Evolutionary conservation across 1,140 invertebrate genomes (phyloP), one percentile per base, ranked within the genome.

Genomic region (Drosophila nigromelanica): DNA sequence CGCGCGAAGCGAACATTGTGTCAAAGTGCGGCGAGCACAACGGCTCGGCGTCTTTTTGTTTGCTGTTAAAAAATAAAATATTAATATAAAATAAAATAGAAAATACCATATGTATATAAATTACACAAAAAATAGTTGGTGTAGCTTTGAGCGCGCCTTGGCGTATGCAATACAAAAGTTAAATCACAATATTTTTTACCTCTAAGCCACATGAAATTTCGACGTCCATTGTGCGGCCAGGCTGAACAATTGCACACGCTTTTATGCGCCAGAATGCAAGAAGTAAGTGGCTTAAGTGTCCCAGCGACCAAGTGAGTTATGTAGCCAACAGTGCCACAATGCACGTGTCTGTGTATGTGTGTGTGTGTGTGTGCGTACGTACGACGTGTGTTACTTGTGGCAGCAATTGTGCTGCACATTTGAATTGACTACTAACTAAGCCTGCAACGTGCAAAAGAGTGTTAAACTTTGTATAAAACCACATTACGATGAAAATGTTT

Each of bases 201-300:
- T 60, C 82, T 87, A 82, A 87, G 83, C 82, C 82, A 59, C 64
- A 89, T 89, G 83, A 82, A 74, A 79, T 70, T 78, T 70, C 83
- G 51, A 50, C 68, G 78, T 79, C 79, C 85, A 83, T 89, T 89
- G 85, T 89, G 63, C 66, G 62, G 63, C 33, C 66, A 66, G 74
- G 67, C 61, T 64, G 83, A 89, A 89, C 83, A 89, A 80, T 89
- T 89, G 83, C 80, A 89, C 85, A 80, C 80, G 76, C 78, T 77
- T 89, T 70, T 89, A 59, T 89, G 73, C 60, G 76, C 78, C 73
- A 78, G 75, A 87, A 82, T 87, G 82, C 82, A 81, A 81, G 79
- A 83, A 83, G 83, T 87, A 83, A 87, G 79, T 89, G 85, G 83
- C 83, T 87, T 87, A 89, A 83, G 80, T 74, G 76, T 71, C 60